These are phyloP conservation scores for Coryphaenoides rupestris DNA, from an alignment of 2,113 vertebrate species.

Conservation along the genomic window DNA sequence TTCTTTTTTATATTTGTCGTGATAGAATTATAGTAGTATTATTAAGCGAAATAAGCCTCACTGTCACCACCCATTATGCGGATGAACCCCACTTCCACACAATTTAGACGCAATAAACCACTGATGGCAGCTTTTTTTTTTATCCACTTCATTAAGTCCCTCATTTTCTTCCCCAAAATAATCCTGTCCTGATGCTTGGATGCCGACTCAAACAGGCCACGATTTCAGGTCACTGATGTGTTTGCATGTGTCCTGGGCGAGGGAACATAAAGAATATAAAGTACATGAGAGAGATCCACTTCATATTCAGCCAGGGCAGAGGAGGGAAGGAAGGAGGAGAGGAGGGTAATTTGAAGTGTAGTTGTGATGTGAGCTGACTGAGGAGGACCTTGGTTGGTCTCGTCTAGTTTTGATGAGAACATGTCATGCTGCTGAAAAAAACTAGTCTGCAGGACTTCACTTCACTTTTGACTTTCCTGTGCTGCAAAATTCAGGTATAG, in stretches of 20 bases:
- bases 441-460: too few relatives aligned
- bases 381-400: too few relatives aligned
- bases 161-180: constrained; percentile 95
- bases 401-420: too few relatives aligned
- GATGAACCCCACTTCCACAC: constrained; percentile 83
- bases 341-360: constrained; percentile 30
- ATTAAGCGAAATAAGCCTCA: constrained; percentile 79
- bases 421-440: too few relatives aligned
- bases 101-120: constrained; percentile 89
- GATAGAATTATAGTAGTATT: too few relatives aligned
- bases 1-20: too few relatives aligned
- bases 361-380: constrained; percentile 24
- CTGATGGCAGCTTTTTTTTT: constrained; percentile 89
- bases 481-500: too few relatives aligned
- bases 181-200: constrained; percentile 76
- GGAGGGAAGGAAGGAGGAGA: too few relatives aligned
- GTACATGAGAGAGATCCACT: constrained; percentile 48
- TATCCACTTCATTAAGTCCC: constrained; percentile 91
- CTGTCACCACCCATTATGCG: constrained; percentile 86
- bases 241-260: constrained; percentile 62
- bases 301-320: constrained; percentile 42
- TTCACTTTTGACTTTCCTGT: too few relatives aligned
- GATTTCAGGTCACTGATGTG: constrained; percentile 71
- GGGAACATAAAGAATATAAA: constrained; percentile 60
- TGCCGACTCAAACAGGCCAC: constrained; percentile 72